Conservation (phyloP, 2,113 vertebrate genomes). For the Origma solitaria region DNA sequence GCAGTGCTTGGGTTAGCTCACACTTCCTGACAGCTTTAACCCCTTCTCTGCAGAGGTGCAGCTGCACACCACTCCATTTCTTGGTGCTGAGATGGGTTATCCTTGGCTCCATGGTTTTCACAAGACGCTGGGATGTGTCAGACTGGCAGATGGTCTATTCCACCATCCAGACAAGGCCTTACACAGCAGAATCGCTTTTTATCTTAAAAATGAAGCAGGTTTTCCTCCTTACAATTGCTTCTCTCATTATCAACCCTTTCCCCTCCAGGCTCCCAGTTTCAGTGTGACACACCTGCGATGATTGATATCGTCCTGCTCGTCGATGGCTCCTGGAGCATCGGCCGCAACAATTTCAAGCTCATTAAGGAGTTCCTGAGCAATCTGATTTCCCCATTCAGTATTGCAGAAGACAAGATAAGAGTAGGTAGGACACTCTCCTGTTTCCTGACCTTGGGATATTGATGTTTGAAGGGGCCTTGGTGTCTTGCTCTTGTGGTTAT, state of each 20-base stretch:
- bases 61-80: neutral
- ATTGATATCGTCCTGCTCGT: conserved; percentile 84
- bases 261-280: conserved; percentile 65
- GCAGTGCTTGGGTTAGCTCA: neutral
- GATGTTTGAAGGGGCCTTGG: rapidly evolving
- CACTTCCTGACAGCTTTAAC: neutral
- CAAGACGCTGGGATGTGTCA: neutral
- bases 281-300: conserved; percentile 69
- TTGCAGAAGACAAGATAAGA: conserved; percentile 80
- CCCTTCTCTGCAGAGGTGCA: neutral
- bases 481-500: neutral
- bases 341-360: conserved; percentile 87
- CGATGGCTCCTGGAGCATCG: conserved; percentile 94
- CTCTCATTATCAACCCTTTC: neutral
- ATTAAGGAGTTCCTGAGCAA: conserved; percentile 87
- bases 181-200: neutral
- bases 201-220: neutral
- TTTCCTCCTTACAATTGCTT: neutral
- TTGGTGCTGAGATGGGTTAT: neutral
- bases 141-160: neutral
- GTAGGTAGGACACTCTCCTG: conserved; percentile 74
- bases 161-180: neutral
- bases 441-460: neutral
- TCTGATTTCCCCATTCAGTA: conserved; percentile 81
- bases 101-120: neutral